Evolutionary conservation across 2,113 vertebrate species (phyloP).

Genomic region (Lampris incognitus): DNA sequence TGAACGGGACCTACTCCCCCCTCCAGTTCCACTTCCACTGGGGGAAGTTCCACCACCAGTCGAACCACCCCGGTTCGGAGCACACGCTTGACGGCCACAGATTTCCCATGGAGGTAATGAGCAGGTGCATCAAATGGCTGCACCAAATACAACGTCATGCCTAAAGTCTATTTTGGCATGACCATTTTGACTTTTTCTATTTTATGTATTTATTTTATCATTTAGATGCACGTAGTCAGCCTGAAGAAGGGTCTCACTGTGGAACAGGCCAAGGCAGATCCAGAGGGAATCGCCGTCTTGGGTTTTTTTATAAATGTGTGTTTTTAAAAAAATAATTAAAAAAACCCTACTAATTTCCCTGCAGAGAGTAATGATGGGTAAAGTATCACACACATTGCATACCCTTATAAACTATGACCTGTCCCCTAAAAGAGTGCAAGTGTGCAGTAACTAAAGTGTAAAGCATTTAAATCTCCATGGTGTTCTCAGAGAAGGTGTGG

Average conservation of each 20-base stretch:
- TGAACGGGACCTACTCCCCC: conserved; percentile 61
- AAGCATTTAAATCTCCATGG: no score
- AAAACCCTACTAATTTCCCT: no score
- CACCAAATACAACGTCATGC: background rate
- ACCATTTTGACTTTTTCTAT: background rate
- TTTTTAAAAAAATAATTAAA: background rate
- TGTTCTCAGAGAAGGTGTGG: no score
- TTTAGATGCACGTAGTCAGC: conserved; percentile 78
- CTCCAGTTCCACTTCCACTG: conserved; percentile 82
- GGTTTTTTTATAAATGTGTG: conserved; percentile 75
- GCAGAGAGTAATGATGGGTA: no score
- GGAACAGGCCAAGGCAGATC: conserved; percentile 11
- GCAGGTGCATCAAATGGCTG: background rate
- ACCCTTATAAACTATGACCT: no score
- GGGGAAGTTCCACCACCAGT: conserved; percentile 50
- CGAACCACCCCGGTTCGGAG: conserved; percentile 71
- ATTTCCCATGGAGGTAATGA: conserved; percentile 79
- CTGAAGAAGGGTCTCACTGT: conserved; percentile 56
- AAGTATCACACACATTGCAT: no score
- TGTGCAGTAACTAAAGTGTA: no score
- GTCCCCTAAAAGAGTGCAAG: no score
- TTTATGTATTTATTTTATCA: background rate
- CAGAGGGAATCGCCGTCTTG: conserved; percentile 71
- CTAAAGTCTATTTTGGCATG: background rate
- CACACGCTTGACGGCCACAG: conserved; percentile 69